Percentiles rank a stretch among this genome's conserved stretches.
phyloP scores from a whole-genome alignment of 2,888 invertebrate species.

The Mythimna impura region DNA sequence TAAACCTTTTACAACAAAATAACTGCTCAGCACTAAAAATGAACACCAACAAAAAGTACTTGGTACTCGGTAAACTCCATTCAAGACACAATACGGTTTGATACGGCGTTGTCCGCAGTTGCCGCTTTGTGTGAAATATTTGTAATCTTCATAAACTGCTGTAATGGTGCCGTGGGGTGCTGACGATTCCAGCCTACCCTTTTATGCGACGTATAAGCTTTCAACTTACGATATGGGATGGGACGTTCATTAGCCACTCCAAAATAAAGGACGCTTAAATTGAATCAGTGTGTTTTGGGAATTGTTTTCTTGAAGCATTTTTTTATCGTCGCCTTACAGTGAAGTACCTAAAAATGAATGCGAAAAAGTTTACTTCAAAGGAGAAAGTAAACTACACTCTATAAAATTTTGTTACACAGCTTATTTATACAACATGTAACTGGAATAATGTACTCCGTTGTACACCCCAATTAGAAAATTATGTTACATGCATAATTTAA shows the following conservation, averaged over 20 bases:
- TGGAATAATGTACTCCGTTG: too few relatives aligned
- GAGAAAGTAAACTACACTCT: too few relatives aligned
- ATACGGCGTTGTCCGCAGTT: conserved; percentile 52
- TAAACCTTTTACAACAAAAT: conserved; percentile 53
- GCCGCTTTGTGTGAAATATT: conserved; percentile 64
- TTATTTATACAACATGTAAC: too few relatives aligned
- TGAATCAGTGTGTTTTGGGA: conserved; percentile 36
- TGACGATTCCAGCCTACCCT: conserved; percentile 55
- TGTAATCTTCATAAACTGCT: conserved; percentile 67
- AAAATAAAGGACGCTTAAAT: conserved; percentile 49
- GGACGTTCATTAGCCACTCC: conserved; percentile 61
- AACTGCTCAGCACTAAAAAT: conserved; percentile 50
- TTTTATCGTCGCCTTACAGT: neutral
- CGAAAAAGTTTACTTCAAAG: too few relatives aligned
- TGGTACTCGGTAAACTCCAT: conserved; percentile 50
- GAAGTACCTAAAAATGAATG: too few relatives aligned
- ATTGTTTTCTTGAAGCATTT: conserved; percentile 4
- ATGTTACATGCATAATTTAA: too few relatives aligned
- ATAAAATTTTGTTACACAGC: too few relatives aligned
- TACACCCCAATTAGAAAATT: too few relatives aligned
- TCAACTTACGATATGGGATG: conserved; percentile 58
- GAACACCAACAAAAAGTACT: conserved; percentile 51
- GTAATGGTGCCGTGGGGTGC: conserved; percentile 59
- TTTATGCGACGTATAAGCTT: conserved; percentile 57
- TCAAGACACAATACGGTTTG: conserved; percentile 60